These are phyloP conservation scores for Ctenopoma kingsleyae DNA, from an alignment of 2,797 vertebrate species.

Conservation along the genomic window DNA sequence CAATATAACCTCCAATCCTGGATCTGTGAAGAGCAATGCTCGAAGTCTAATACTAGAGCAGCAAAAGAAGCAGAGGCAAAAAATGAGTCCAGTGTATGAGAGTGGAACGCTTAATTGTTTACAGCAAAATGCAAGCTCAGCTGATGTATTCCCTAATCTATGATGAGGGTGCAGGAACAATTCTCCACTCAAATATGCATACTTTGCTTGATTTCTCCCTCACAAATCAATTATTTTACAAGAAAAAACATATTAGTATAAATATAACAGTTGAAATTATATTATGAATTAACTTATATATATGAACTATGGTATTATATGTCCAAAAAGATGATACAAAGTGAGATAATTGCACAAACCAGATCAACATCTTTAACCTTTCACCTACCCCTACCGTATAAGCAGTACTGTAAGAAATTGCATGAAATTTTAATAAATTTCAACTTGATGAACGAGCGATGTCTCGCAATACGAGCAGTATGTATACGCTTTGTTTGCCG, in stretches of 20 bases:
- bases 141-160: slow-evolving; percentile 28
- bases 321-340: background rate
- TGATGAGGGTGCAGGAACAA: slow-evolving; percentile 2
- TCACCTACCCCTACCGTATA: background rate
- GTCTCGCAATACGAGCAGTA: too few relatives aligned
- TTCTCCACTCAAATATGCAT: slow-evolving; percentile 23
- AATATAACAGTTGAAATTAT: background rate
- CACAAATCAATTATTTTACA: background rate
- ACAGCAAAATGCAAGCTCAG: slow-evolving; percentile 34
- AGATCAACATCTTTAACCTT: background rate
- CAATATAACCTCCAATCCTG: slow-evolving; percentile 8
- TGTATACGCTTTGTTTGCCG: too few relatives aligned
- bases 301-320: slow-evolving; percentile 12
- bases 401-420: background rate
- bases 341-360: background rate
- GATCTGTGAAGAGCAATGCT: background rate
- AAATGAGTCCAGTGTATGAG: slow-evolving; percentile 1
- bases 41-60: background rate
- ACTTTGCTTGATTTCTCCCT: slow-evolving; percentile 18
- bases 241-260: background rate
- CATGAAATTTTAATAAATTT: too few relatives aligned
- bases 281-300: background rate
- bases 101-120: slow-evolving; percentile 36
- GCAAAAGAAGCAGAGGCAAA: slow-evolving; percentile 4
- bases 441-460: too few relatives aligned